Percentiles rank a stretch among this genome's conserved stretches.
phyloP scores from a whole-genome alignment of 2,888 invertebrate species.

The Smittia aterrima region DNA sequence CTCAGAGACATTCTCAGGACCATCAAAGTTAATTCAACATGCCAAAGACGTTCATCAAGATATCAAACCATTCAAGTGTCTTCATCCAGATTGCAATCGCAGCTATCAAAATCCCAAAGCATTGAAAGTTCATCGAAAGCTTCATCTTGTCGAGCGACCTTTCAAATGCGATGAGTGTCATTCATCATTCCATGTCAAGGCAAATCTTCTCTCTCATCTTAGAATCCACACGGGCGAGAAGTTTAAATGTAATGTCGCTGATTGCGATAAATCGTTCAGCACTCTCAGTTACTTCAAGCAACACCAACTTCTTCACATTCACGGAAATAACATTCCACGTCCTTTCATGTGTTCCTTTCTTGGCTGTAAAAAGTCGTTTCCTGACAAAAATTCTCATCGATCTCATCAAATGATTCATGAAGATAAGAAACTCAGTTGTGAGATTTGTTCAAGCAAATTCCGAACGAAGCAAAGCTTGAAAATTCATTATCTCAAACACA shows the following conservation, averaged over 20 bases:
- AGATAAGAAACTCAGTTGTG: slow-evolving; percentile 10
- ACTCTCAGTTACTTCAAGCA: not conserved
- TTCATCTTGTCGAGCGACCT: not conserved
- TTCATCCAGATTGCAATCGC: not conserved
- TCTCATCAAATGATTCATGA: not conserved
- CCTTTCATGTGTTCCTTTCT: not conserved
- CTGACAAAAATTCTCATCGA: not conserved
- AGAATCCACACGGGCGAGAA: slow-evolving; percentile 24
- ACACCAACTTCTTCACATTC: slow-evolving; percentile 1
- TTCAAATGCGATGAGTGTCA: slow-evolving; percentile 32
- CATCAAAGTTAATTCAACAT: slow-evolving; percentile 26
- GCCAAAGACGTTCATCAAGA: slow-evolving; percentile 18
- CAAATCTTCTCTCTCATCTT: not conserved
- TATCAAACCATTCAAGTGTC: slow-evolving; percentile 27
- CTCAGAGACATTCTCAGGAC: slow-evolving; percentile 10
- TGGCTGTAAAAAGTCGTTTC: slow-evolving; percentile 17
- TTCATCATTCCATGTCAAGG: slow-evolving; percentile 24
- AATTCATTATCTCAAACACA: slow-evolving; percentile 22
- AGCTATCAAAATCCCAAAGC: slow-evolving; percentile 20
- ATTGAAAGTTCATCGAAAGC: slow-evolving; percentile 24
- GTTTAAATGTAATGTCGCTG: not conserved
- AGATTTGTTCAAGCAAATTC: not conserved
- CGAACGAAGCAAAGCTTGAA: not conserved
- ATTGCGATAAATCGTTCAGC: slow-evolving; percentile 15
- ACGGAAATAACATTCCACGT: not conserved